Conservation (phyloP, 2,888 invertebrate genomes). For the Phengaris arion region DNA sequence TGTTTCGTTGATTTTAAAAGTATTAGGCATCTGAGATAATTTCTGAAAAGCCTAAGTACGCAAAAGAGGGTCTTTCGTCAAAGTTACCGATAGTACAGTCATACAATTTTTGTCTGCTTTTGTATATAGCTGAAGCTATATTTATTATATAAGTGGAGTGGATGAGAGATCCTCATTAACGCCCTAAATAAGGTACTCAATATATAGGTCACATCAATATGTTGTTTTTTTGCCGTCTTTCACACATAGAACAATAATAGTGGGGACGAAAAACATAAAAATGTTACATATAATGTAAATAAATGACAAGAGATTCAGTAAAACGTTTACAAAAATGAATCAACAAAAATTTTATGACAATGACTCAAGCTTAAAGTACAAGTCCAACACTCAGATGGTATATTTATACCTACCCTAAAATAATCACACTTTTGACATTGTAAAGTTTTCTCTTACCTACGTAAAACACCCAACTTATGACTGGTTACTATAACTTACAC, state of each 20-base stretch:
- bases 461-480: slow-evolving; percentile 72
- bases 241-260: not conserved
- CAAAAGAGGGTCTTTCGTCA: too few species aligned
- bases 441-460: slow-evolving; percentile 74
- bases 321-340: not conserved
- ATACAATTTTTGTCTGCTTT: too few species aligned
- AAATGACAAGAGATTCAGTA: too few species aligned
- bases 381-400: slow-evolving; percentile 61
- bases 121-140: too few species aligned
- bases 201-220: not conserved
- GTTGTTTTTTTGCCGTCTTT: not conserved
- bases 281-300: not conserved
- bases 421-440: slow-evolving; percentile 80
- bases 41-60: too few species aligned
- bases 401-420: slow-evolving; percentile 66
- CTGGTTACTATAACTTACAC: slow-evolving; percentile 71
- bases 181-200: slow-evolving; percentile 7
- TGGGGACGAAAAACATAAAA: not conserved
- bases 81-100: too few species aligned
- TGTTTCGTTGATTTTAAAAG: too few species aligned
- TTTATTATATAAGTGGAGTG: not conserved
- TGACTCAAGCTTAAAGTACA: slow-evolving; percentile 70
- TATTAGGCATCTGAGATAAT: too few species aligned
- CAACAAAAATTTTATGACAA: slow-evolving; percentile 50
- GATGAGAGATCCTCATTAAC: not conserved